Conservation (phyloP, 2,113 vertebrate species). For the Daboia siamensis region DNA sequence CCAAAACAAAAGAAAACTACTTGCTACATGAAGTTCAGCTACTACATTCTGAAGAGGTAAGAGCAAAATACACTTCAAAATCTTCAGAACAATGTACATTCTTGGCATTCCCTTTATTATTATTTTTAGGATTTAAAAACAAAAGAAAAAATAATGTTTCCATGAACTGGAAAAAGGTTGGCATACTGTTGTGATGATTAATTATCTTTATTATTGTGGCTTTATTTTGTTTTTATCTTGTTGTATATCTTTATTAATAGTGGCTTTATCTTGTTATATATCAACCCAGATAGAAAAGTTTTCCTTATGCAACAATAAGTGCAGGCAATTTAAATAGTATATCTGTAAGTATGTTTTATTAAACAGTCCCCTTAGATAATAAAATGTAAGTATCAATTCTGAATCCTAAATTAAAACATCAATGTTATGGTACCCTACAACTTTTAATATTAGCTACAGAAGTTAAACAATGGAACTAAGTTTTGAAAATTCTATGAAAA, state of each 20-base stretch:
- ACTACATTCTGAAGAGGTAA: background rate
- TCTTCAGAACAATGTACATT: background rate
- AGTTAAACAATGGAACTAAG: background rate
- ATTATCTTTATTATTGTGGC: background rate
- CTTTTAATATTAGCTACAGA: background rate
- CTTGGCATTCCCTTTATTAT: background rate
- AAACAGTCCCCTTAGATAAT: background rate
- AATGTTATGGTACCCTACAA: background rate
- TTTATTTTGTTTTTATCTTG: background rate
- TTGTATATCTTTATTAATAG: background rate
- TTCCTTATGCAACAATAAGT: background rate
- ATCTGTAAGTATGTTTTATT: background rate
- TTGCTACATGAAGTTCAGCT: background rate
- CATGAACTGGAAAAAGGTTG: background rate
- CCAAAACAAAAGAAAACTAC: background rate
- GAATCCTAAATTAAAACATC: background rate
- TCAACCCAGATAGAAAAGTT: background rate
- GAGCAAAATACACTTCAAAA: background rate
- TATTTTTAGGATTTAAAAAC: background rate
- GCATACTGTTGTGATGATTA: background rate
- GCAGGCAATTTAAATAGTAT: background rate
- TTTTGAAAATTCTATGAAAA: background rate
- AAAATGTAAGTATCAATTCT: background rate
- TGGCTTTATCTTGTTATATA: background rate
- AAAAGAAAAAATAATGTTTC: background rate